phyloP scores from a whole-genome alignment of 1,140 invertebrate genomes.

The Camponotus pennsylvanicus region DNA sequence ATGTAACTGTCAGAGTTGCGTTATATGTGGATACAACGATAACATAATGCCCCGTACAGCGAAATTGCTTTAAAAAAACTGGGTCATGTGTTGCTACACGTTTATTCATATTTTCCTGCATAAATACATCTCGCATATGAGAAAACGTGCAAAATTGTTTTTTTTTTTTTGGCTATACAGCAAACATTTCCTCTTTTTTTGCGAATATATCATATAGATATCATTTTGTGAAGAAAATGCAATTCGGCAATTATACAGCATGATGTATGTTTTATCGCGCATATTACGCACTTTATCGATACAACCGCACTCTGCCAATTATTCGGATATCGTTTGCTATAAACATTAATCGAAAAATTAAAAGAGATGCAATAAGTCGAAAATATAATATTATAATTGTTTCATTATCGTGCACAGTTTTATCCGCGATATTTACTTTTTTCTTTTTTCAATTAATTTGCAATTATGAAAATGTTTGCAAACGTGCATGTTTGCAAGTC shows the following conservation, averaged over 20 bases:
- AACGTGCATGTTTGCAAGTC: neutral
- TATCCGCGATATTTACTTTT: neutral
- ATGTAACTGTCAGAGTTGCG: constrained; percentile 40
- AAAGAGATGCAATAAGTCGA: neutral
- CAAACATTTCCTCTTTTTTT: constrained; percentile 8
- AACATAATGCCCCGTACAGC: constrained; percentile 41
- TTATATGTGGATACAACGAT: constrained; percentile 50
- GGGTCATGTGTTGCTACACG: constrained; percentile 42
- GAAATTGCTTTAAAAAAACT: constrained; percentile 62
- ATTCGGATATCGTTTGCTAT: neutral
- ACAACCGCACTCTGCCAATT: neutral
- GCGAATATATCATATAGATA: constrained; percentile 30
- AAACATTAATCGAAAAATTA: constrained; percentile 4
- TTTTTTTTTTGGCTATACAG: constrained; percentile 38
- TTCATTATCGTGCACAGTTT: neutral
- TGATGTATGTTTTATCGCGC: neutral
- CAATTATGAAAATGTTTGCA: neutral
- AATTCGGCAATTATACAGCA: constrained; percentile 22
- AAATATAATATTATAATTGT: neutral
- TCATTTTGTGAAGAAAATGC: constrained; percentile 42
- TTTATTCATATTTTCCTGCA: constrained; percentile 62
- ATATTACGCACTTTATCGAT: constrained; percentile 14
- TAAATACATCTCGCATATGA: constrained; percentile 57
- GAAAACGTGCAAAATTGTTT: constrained; percentile 43
- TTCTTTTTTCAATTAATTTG: neutral